Evolutionary conservation across 2,888 invertebrate genomes (phyloP).

Genomic region (Napeogenes inachia): DNA sequence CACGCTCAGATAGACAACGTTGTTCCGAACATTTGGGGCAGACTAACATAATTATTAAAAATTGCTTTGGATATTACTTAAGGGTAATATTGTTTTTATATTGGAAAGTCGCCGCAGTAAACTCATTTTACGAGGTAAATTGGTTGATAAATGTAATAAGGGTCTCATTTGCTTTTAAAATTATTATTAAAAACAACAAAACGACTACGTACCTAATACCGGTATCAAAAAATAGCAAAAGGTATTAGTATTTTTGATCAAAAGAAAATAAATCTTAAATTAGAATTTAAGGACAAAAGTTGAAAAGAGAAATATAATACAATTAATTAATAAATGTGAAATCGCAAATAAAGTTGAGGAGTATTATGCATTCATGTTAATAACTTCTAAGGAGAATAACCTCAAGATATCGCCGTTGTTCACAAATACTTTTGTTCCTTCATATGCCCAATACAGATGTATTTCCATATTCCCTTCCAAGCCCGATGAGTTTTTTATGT

Average conservation of each 20-base stretch:
- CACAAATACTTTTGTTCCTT: constrained; percentile 72
- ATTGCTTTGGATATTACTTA: constrained; percentile 63
- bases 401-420: constrained; percentile 57
- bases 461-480: constrained; percentile 62
- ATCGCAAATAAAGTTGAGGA: neutral
- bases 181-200: constrained; percentile 1
- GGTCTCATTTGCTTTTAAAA: constrained; percentile 9
- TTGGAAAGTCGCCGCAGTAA: constrained; percentile 35
- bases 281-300: no score
- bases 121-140: constrained; percentile 22
- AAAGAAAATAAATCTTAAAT: no score
- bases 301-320: no score
- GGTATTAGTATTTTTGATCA: no score
- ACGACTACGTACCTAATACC: no score
- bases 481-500: constrained; percentile 73
- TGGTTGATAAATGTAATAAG: constrained; percentile 20
- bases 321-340: no score
- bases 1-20: constrained; percentile 59
- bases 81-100: constrained; percentile 50
- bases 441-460: constrained; percentile 61
- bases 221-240: no score
- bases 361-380: constrained; percentile 50
- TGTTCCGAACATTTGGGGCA: constrained; percentile 46
- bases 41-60: constrained; percentile 73
- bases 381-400: constrained; percentile 75